Evolutionary conservation across 2,888 invertebrate species (phyloP).

Genomic region (Oscheius sp.): DNA sequence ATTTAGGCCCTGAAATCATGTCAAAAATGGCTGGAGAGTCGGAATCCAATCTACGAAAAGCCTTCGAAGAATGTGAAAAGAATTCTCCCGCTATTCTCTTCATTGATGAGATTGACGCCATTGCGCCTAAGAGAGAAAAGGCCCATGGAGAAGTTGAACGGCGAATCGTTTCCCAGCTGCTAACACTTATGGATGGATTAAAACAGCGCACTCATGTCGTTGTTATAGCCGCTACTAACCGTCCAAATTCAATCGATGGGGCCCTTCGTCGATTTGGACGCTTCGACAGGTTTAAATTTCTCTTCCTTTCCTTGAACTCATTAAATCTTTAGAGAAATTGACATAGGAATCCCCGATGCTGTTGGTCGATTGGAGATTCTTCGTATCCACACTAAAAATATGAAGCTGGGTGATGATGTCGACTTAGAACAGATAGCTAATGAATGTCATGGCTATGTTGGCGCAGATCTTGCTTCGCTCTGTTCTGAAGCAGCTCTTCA

Average conservation of each 20-base stretch:
- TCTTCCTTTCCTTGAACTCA: not conserved
- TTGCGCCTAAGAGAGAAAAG: slow-evolving; percentile 98
- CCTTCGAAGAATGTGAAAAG: slow-evolving; percentile 99
- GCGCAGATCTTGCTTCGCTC: slow-evolving; percentile 95
- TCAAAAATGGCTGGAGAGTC: slow-evolving; percentile 98
- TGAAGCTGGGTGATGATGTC: slow-evolving; percentile 97
- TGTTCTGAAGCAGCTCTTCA: slow-evolving; percentile 99
- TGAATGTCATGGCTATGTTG: slow-evolving; percentile 98
- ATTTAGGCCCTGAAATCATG: slow-evolving; percentile 91
- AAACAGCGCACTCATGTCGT: slow-evolving; percentile 98
- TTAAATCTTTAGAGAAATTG: slow-evolving; percentile 85
- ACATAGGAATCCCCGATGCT: slow-evolving; percentile 98
- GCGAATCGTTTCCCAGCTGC: slow-evolving; percentile 94
- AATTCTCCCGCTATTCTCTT: slow-evolving; percentile 99
- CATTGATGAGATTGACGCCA: slow-evolving; percentile 99
- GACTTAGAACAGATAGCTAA: slow-evolving; percentile 92
- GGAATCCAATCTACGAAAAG: slow-evolving; percentile 96
- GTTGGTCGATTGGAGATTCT: slow-evolving; percentile 95
- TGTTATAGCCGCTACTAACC: slow-evolving; percentile 99
- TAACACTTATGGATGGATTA: slow-evolving; percentile 98
- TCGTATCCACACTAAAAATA: slow-evolving; percentile 98
- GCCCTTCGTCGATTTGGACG: slow-evolving; percentile 94
- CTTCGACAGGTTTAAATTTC: slow-evolving; percentile 79
- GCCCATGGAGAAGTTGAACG: slow-evolving; percentile 84
- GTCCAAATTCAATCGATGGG: slow-evolving; percentile 97